These are phyloP conservation scores for Platerodrilus igneus DNA, from an alignment of 2,888 invertebrate species.

Conservation along the genomic window DNA sequence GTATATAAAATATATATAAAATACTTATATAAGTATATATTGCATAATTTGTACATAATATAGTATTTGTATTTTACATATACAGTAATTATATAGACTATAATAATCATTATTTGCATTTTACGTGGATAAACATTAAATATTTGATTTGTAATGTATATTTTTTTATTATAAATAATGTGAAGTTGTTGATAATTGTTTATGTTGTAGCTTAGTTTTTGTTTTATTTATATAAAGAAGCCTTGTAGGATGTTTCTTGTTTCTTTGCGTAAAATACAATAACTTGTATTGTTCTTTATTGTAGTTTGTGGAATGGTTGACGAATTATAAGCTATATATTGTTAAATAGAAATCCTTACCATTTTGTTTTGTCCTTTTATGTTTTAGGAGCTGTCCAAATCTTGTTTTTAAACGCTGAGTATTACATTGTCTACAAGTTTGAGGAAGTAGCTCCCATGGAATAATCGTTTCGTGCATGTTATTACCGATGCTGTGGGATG, in stretches of 20 bases:
- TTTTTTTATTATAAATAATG: slow-evolving; percentile 41
- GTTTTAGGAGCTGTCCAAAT: no score
- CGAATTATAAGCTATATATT: slow-evolving; percentile 53
- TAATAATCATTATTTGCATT: slow-evolving; percentile 43
- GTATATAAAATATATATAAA: no score
- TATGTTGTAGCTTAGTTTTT: slow-evolving; percentile 47
- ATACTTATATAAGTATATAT: no score
- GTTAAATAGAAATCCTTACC: slow-evolving; percentile 54
- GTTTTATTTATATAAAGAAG: slow-evolving; percentile 42
- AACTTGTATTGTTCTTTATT: slow-evolving; percentile 51
- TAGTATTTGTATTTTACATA: slow-evolving; percentile 33
- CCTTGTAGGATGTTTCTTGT: slow-evolving; percentile 45
- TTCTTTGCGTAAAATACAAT: slow-evolving; percentile 46
- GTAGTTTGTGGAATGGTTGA: slow-evolving; percentile 54
- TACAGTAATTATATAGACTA: slow-evolving; percentile 29
- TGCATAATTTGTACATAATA: slow-evolving; percentile 25
- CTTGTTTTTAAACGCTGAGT: no score
- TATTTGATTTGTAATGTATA: slow-evolving; percentile 40
- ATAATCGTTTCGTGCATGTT: no score
- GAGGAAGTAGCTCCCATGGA: no score
- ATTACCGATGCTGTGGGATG: no score
- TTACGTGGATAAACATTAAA: slow-evolving; percentile 46
- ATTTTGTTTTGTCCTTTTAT: no score
- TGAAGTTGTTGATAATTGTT: slow-evolving; percentile 47
- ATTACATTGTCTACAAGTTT: no score